A percentile compares a stretch with the other conserved stretches of the same genome.
phyloP scores from a whole-genome alignment of 2,888 invertebrate genomes.

The Ophion ventricosus region DNA sequence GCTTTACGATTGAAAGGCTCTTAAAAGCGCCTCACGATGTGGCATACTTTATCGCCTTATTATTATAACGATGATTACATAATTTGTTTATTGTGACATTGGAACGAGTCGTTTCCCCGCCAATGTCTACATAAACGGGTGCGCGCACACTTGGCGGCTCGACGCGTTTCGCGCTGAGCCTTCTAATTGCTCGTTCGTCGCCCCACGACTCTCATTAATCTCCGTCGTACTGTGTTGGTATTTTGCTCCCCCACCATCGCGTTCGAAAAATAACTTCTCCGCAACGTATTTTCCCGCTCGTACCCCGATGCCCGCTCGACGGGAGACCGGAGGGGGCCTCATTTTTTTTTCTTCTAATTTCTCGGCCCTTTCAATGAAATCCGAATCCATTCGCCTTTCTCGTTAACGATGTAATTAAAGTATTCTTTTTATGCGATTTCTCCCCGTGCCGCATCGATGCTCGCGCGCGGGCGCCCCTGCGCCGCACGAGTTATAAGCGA shows the following conservation, averaged over 20 bases:
- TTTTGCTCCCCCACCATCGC: neutral
- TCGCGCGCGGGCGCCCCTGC: no score
- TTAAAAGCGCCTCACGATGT: constrained; percentile 2
- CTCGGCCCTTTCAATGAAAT: constrained; percentile 19
- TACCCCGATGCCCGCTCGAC: constrained; percentile 14
- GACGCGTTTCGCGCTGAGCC: constrained; percentile 62
- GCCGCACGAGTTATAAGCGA: neutral
- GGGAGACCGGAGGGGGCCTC: neutral
- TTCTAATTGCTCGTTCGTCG: constrained; percentile 59
- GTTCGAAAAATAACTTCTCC: constrained; percentile 39
- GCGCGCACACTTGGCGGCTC: constrained; percentile 52
- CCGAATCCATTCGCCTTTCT: constrained; percentile 23
- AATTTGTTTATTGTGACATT: constrained; percentile 48
- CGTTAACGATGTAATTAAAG: constrained; percentile 60
- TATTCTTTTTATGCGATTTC: constrained; percentile 24
- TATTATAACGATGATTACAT: constrained; percentile 31
- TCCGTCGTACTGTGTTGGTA: constrained; percentile 35
- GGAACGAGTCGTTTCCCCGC: constrained; percentile 5
- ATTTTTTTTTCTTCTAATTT: constrained; percentile 4
- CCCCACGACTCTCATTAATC: constrained; percentile 59
- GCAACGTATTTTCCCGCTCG: constrained; percentile 5
- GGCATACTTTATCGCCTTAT: constrained; percentile 13
- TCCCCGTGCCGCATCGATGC: neutral
- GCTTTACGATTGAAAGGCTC: neutral
- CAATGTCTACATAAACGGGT: neutral